A percentile compares a stretch with the other conserved stretches of the same genome.
Conservation (phyloP, 2,797 vertebrate species). For the Hippopotamyrus pictus region DNA sequence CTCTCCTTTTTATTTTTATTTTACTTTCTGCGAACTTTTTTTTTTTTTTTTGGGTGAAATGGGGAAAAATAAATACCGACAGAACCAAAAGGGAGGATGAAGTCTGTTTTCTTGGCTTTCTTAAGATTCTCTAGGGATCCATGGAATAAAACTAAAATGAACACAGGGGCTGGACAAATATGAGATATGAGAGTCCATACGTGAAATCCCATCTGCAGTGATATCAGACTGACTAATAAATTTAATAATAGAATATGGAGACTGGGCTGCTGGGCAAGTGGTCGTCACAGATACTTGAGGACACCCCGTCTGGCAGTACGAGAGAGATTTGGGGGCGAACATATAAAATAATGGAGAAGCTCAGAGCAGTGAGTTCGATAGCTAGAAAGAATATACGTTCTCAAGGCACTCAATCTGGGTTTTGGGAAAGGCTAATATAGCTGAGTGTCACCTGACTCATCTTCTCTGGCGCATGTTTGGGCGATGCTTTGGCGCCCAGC, state of each 20-base stretch:
- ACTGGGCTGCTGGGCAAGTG: not conserved
- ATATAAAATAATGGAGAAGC: slow-evolving; percentile 5
- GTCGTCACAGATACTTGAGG: slow-evolving; percentile 18
- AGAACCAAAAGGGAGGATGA: not conserved
- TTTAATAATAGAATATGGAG: not conserved
- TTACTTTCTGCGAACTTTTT: not conserved
- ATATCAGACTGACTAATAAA: not conserved
- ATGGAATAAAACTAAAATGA: not conserved
- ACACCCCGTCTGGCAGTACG: not conserved
- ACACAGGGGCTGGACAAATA: not conserved
- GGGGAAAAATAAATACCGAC: not conserved
- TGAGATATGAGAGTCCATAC: not conserved
- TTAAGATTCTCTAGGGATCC: not conserved
- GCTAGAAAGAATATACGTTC: not conserved
- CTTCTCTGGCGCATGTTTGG: not conserved
- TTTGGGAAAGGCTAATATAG: not conserved
- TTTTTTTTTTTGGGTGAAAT: not conserved
- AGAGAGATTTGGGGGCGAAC: slow-evolving; percentile 11
- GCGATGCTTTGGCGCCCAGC: not conserved
- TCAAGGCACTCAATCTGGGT: not conserved
- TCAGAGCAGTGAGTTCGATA: not conserved
- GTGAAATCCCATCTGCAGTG: slow-evolving; percentile 3
- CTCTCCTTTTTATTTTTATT: not conserved
- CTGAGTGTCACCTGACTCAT: not conserved
- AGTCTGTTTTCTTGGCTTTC: not conserved